A percentile compares a stretch with the other conserved stretches of the same genome.
Conservation (phyloP, 1,140 invertebrate genomes). For the Lasioglossum albipes region DNA sequence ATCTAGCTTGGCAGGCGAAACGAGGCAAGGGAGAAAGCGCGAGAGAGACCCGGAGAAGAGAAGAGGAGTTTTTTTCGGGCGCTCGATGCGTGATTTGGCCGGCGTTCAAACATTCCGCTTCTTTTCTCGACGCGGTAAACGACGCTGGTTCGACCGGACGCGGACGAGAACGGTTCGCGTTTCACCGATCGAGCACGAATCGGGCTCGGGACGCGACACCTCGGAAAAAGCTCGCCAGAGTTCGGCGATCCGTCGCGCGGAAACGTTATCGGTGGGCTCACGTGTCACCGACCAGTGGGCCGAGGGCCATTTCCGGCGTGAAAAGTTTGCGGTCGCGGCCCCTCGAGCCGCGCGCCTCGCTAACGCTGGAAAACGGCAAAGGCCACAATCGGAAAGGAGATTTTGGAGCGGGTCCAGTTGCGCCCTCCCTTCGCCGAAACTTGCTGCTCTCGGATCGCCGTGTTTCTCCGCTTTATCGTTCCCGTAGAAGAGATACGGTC, state of each 20-base stretch:
- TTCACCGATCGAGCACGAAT: background rate
- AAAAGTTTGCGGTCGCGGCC: constrained; percentile 14
- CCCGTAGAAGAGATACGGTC: constrained; percentile 69
- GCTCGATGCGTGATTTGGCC: constrained; percentile 27
- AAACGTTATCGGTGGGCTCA: constrained; percentile 19
- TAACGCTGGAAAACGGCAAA: background rate
- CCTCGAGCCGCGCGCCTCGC: background rate
- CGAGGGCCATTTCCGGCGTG: constrained; percentile 4
- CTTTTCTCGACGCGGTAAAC: constrained; percentile 24
- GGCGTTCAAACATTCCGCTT: constrained; percentile 41
- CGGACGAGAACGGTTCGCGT: background rate
- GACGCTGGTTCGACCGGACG: background rate
- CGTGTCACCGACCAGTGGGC: constrained; percentile 16
- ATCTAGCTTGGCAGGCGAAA: constrained; percentile 60
- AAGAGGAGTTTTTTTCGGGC: constrained; percentile 24
- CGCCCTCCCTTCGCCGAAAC: constrained; percentile 33
- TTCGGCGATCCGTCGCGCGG: background rate
- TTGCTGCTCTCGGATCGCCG: background rate
- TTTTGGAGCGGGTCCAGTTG: constrained; percentile 63
- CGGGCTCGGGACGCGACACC: background rate
- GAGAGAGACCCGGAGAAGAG: background rate
- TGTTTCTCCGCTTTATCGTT: constrained; percentile 66
- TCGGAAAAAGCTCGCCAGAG: background rate
- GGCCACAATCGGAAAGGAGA: constrained; percentile 12
- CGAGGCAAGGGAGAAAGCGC: constrained; percentile 2